Evolutionary conservation across 2,113 vertebrate genomes (phyloP).

Genomic region (Chamaetylas fuelleborni): DNA sequence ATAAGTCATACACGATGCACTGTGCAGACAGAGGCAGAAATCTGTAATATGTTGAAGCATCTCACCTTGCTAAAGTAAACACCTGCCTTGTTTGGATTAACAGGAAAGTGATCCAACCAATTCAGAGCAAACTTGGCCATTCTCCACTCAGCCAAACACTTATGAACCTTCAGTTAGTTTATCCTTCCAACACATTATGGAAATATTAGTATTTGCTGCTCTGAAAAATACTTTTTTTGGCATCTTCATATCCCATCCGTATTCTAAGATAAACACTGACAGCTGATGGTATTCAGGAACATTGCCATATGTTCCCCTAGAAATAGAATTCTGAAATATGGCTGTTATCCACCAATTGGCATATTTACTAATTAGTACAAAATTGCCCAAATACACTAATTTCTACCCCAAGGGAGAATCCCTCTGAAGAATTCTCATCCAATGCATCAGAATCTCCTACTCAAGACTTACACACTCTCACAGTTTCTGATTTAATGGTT

Average conservation of each 20-base stretch:
- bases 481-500: constrained; percentile 50
- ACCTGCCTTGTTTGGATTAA: constrained; percentile 27
- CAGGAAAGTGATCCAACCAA: background rate
- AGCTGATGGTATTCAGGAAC: constrained; percentile 51
- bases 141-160: constrained; percentile 28
- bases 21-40: background rate
- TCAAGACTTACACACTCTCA: background rate
- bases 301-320: constrained; percentile 15
- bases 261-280: constrained; percentile 49
- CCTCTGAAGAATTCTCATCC: background rate
- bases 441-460: background rate
- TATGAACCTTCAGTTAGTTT: background rate
- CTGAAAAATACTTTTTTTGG: constrained; percentile 58
- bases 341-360: background rate
- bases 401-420: background rate
- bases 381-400: background rate
- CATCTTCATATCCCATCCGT: constrained; percentile 39
- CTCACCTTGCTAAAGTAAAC: constrained; percentile 33
- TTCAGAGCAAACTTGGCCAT: constrained; percentile 5
- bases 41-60: background rate
- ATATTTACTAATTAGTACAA: constrained; percentile 18
- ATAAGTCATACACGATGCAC: background rate
- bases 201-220: constrained; percentile 34
- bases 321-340: constrained; percentile 18
- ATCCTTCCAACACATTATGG: constrained; percentile 49